phyloP scores from a whole-genome alignment of 1,140 invertebrate genomes.

The Papilio polytes region DNA sequence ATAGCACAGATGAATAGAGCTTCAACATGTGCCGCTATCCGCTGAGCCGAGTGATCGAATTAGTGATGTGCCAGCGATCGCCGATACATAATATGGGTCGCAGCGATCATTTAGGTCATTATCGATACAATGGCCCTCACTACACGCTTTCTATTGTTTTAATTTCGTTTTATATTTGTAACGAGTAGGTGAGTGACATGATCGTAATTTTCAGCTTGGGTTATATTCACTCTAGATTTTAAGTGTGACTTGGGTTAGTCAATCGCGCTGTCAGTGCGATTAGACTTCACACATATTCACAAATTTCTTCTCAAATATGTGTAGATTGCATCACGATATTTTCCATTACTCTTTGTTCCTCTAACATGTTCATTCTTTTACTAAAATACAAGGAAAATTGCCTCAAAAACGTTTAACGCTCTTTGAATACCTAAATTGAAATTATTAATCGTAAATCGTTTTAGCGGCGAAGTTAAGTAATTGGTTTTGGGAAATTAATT shows the following conservation, averaged over 20 bases:
- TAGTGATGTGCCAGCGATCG: not conserved
- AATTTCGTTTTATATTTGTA: not conserved
- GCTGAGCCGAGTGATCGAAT: not conserved
- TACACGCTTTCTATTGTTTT: not conserved
- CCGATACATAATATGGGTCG: not conserved
- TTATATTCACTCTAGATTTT: too few relatives aligned
- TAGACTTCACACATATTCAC: too few relatives aligned
- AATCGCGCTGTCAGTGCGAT: too few relatives aligned
- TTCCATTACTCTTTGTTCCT: too few relatives aligned
- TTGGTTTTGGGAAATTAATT: conserved; percentile 4
- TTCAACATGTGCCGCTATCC: not conserved
- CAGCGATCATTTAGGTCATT: conserved; percentile 2
- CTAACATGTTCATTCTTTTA: not conserved
- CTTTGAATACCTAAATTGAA: not conserved
- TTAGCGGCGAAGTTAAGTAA: not conserved
- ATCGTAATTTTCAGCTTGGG: too few relatives aligned
- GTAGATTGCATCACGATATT: too few relatives aligned
- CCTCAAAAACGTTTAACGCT: not conserved
- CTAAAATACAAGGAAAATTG: not conserved
- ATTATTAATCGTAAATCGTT: conserved; percentile 8
- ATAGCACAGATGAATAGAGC: not conserved
- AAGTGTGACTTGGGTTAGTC: too few relatives aligned
- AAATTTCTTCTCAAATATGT: too few relatives aligned
- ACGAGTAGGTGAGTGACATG: not conserved
- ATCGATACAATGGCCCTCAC: conserved; percentile 14